Base-by-base conservation (phyloP, 2,113 vertebrate species). In the Argyrosomus japonicus region DNA sequence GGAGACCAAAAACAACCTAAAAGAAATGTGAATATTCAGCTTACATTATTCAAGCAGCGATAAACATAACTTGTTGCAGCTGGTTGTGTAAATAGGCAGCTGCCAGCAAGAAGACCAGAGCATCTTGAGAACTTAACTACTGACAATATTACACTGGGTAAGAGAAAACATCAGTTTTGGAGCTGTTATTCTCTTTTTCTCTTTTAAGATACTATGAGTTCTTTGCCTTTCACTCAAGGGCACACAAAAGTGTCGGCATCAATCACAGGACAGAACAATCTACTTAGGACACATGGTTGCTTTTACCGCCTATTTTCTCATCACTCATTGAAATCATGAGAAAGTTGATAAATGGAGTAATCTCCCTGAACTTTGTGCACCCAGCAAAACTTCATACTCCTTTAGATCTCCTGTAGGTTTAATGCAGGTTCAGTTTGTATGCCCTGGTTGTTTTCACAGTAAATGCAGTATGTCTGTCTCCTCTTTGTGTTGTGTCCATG, bases 171-270 rank as follows among this genome's bases (percentile, higher is more conserved):
- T 23, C 25, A 11, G 18, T 76, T 57, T 48, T 61, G 29, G 4
- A 50, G 47, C 48, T 32, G 45, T 47, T 63, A 12, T 29, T 63
- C 53, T 67, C 36, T 56, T 53, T 43, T 27, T 40, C 45, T 27
- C 75, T 70, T 56, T 61, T 18, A 14, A 54, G 19, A 67, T 54
- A 63, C 73, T 40, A 13, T 14, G 19, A 73, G 23, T 82, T 19
- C 40, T 25, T 51, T 47, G 32, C 53, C 47, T 87, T 88, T 83
- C 50, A 60, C 40, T 78, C 72, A 87, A 90, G 88, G 87, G 9
- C 87, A 70, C 14, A 65, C 58, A 69, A 72, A 89, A 50, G 70
- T 73, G 79, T 77, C 19, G 3, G 75, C 73, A 85, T 88, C 84
- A 64, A 79, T 92, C 75, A 83, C 65, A 60, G 53, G 18, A 51